Conservation (phyloP, 2,888 invertebrate species). For the Acrocyrtus sp. region DNA sequence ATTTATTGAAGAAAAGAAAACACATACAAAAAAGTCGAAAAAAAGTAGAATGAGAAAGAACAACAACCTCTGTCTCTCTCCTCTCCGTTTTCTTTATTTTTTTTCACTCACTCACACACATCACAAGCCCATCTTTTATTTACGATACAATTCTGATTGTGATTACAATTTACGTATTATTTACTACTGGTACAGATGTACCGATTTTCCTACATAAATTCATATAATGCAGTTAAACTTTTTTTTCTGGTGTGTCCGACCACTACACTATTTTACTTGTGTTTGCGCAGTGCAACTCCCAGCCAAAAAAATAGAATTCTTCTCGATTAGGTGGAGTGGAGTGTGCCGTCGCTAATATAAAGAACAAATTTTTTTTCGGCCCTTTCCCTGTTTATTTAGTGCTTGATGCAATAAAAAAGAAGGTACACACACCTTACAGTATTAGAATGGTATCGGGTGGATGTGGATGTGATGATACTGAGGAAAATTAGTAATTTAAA, state of each 20-base stretch:
- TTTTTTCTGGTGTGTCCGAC: too few species aligned
- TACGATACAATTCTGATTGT: slow-evolving; percentile 41
- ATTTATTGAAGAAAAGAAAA: neutral
- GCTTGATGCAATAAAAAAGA: neutral
- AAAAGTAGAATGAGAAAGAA: neutral
- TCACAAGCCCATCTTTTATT: slow-evolving; percentile 42
- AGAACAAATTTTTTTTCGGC: neutral
- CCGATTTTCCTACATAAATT: too few species aligned
- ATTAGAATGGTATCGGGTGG: neutral
- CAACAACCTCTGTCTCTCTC: too few species aligned
- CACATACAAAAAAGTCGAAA: neutral
- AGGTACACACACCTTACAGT: neutral
- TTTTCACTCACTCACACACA: too few species aligned
- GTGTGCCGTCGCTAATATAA: neutral
- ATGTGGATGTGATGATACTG: neutral
- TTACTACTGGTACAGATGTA: too few species aligned
- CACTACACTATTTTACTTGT: too few species aligned
- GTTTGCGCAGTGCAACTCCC: too few species aligned
- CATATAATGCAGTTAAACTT: too few species aligned
- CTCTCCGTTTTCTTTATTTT: too few species aligned
- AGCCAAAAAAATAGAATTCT: slow-evolving; percentile 2
- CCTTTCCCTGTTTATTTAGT: neutral
- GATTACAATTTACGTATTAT: too few species aligned
- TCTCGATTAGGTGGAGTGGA: neutral
- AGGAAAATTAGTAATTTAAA: slow-evolving; percentile 32